Conservation (phyloP, 2,888 invertebrate genomes). For the Phytoseiulus persimilis region DNA sequence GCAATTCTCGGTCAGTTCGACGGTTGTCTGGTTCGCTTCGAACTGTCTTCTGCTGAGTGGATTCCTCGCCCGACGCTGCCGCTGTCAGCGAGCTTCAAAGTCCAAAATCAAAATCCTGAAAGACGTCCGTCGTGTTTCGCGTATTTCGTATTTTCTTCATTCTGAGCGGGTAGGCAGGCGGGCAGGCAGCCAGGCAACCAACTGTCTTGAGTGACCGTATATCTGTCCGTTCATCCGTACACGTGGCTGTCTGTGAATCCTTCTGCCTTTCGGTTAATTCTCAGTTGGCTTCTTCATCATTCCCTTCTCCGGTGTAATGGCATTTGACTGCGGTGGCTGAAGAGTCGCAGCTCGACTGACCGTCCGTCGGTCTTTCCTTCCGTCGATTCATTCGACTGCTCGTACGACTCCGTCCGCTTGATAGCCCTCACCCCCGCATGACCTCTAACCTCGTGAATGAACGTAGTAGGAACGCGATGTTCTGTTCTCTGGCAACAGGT, state of each 20-base stretch:
- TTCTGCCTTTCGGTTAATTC: not conserved
- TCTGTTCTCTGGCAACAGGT: not conserved
- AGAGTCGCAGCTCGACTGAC: not conserved
- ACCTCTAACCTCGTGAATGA: not conserved
- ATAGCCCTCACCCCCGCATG: not conserved
- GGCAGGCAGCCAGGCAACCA: not conserved
- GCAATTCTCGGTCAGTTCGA: not conserved
- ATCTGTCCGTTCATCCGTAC: not conserved
- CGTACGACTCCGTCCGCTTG: not conserved
- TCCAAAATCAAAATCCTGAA: not conserved
- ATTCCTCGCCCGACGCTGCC: not conserved
- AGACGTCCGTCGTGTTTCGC: not conserved
- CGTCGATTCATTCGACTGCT: not conserved
- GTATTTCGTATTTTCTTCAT: not conserved
- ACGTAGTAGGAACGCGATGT: not conserved
- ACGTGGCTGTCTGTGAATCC: not conserved
- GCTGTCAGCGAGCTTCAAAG: constrained; percentile 5
- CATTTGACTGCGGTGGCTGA: constrained; percentile 5
- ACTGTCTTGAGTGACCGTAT: not conserved
- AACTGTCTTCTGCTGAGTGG: not conserved
- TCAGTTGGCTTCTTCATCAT: not conserved
- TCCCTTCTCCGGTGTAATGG: not conserved
- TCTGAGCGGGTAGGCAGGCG: not conserved
- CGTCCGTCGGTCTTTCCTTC: not conserved
- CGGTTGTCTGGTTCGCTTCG: not conserved